A percentile compares a stretch with the other conserved stretches of the same genome.
These are phyloP conservation scores for Ridgeia piscesae DNA, from an alignment of 1,140 invertebrate genomes.

Conservation along the genomic window DNA sequence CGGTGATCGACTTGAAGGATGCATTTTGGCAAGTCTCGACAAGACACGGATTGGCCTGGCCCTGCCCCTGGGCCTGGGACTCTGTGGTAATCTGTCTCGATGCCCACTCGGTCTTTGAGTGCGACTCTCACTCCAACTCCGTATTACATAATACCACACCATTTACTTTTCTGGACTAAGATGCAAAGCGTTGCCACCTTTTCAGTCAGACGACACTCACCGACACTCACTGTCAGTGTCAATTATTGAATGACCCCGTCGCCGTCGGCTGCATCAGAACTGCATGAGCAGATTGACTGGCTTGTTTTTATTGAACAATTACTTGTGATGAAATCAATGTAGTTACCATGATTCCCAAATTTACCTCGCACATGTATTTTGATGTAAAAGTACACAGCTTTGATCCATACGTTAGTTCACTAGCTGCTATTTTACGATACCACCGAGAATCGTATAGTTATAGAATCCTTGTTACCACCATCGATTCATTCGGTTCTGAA, in stretches of 20 bases:
- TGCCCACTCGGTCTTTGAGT: background rate
- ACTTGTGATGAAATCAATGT: background rate
- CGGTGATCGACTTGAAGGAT: no score
- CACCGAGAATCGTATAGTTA: no score
- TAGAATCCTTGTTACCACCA: no score
- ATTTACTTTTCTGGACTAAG: background rate
- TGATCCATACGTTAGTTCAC: background rate
- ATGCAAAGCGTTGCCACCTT: background rate
- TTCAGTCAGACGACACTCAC: background rate
- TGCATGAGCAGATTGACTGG: background rate
- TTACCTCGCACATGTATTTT: background rate
- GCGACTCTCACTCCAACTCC: background rate
- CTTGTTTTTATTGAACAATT: background rate
- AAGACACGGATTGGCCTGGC: no score
- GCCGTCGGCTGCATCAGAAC: background rate
- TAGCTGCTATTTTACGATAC: background rate
- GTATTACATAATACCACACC: background rate
- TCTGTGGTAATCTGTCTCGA: background rate
- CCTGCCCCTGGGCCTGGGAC: no score
- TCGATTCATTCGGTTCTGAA: no score
- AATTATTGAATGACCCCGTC: no score
- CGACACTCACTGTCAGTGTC: no score
- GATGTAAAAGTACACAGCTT: background rate
- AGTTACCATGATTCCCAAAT: background rate
- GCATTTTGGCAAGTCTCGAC: no score